Conservation (phyloP, 2,888 invertebrate species). For the Melanostoma mellinum region DNA sequence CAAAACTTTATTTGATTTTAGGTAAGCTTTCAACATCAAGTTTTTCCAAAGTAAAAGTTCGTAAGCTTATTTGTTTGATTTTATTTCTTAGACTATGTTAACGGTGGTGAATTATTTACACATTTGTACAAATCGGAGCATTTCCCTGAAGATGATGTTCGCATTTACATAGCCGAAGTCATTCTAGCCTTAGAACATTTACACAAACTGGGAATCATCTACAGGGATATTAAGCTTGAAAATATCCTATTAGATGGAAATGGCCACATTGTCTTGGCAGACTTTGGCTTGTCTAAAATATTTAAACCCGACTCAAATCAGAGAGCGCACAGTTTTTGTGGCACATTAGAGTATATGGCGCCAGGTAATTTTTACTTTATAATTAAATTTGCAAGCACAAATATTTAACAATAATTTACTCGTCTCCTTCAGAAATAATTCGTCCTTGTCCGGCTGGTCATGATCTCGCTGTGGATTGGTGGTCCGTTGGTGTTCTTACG, state of each 20-base stretch:
- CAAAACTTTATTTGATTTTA: conserved; percentile 97
- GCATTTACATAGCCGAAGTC: conserved; percentile 97
- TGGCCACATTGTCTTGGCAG: conserved; percentile 97
- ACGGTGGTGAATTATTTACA: conserved; percentile 98
- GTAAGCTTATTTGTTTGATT: background rate
- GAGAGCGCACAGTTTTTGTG: conserved; percentile 98
- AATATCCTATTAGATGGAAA: conserved; percentile 96
- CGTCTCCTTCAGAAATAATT: conserved; percentile 84
- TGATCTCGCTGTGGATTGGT: conserved; percentile 99
- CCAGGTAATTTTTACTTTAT: conserved; percentile 83
- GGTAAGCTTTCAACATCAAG: conserved; percentile 85
- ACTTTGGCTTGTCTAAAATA: conserved; percentile 98
- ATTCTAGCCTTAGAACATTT: conserved; percentile 96
- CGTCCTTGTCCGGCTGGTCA: conserved; percentile 94
- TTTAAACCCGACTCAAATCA: conserved; percentile 86
- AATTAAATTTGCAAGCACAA: background rate
- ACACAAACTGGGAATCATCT: conserved; percentile 98
- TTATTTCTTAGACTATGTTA: conserved; percentile 92
- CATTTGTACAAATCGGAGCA: conserved; percentile 97
- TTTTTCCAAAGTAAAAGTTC: background rate
- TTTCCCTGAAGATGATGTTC: conserved; percentile 94
- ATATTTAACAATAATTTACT: background rate
- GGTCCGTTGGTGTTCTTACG: conserved; percentile 98
- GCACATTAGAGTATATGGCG: conserved; percentile 99
- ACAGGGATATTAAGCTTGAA: conserved; percentile 98